phyloP scores from a whole-genome alignment of 2,113 vertebrate genomes.

The Marmota monax region DNA sequence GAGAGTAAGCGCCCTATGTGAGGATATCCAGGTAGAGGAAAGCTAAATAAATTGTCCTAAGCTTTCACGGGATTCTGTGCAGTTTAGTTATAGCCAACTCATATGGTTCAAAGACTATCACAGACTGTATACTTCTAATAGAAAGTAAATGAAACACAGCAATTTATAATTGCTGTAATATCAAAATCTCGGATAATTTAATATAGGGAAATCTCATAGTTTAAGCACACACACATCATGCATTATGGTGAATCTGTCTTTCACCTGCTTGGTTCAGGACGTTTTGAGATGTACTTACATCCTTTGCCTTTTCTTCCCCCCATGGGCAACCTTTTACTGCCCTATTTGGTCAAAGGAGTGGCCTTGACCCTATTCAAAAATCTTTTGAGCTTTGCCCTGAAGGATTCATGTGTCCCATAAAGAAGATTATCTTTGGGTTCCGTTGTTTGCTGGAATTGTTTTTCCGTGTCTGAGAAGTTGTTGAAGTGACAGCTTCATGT shows the following conservation, averaged over 20 bases:
- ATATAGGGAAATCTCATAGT: not conserved
- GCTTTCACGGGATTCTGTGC: not conserved
- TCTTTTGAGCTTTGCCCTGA: not conserved
- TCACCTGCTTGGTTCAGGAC: not conserved
- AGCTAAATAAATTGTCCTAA: not conserved
- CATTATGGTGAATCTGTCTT: not conserved
- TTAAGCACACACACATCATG: not conserved
- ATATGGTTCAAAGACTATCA: not conserved
- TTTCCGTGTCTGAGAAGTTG: not conserved
- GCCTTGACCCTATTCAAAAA: not conserved
- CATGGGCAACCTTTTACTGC: not conserved
- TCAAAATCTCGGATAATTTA: slow-evolving; percentile 29
- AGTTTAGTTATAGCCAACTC: not conserved
- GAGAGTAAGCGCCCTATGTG: not conserved
- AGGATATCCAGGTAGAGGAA: not conserved
- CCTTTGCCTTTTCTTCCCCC: not conserved
- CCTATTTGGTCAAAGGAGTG: not conserved
- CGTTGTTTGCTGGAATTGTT: not conserved
- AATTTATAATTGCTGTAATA: not conserved
- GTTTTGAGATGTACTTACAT: not conserved
- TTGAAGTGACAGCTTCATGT: not conserved
- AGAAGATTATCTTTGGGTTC: not conserved
- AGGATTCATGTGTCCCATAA: not conserved
- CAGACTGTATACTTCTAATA: not conserved
- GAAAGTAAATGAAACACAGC: not conserved